Evolutionary conservation across 2,888 invertebrate genomes (phyloP).

Genomic region (Taenaris catops): DNA sequence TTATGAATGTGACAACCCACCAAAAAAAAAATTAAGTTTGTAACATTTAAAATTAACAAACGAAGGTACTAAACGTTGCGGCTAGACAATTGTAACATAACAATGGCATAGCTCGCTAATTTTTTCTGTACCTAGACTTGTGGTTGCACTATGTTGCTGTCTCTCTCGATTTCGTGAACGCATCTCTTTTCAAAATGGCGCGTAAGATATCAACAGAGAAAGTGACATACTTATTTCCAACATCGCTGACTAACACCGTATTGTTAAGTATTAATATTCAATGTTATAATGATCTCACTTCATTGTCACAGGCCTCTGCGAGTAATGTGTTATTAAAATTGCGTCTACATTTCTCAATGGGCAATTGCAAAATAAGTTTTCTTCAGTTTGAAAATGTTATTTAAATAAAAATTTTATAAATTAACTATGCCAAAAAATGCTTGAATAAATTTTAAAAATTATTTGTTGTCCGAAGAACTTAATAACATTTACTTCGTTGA

Average conservation of each 20-base stretch:
- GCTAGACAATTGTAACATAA: conserved; percentile 29
- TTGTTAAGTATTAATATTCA: conserved; percentile 75
- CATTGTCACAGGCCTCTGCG: conserved; percentile 57
- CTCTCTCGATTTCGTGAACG: conserved; percentile 8
- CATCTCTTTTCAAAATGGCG: conserved; percentile 4
- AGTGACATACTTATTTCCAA: conserved; percentile 9
- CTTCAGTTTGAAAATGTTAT: too few species aligned
- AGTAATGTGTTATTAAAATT: conserved; percentile 27
- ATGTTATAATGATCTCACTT: conserved; percentile 74
- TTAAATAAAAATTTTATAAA: too few species aligned
- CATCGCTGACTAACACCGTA: conserved; percentile 47
- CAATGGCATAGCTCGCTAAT: conserved; percentile 28
- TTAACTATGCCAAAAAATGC: too few species aligned
- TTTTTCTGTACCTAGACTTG: conserved; percentile 10
- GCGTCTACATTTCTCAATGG: too few species aligned
- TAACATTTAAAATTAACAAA: conserved; percentile 27
- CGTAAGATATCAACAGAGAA: conserved; percentile 4
- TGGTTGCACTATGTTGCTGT: conserved; percentile 23
- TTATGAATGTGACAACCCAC: conserved; percentile 35
- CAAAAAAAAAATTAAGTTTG: conserved; percentile 40
- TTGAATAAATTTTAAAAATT: too few species aligned
- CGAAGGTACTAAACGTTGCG: conserved; percentile 27
- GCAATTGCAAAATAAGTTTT: too few species aligned
- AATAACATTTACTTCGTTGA: too few species aligned
- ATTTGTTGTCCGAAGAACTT: too few species aligned